Conservation (phyloP, 2,797 vertebrate genomes). For the Cirrhinus mrigala region DNA sequence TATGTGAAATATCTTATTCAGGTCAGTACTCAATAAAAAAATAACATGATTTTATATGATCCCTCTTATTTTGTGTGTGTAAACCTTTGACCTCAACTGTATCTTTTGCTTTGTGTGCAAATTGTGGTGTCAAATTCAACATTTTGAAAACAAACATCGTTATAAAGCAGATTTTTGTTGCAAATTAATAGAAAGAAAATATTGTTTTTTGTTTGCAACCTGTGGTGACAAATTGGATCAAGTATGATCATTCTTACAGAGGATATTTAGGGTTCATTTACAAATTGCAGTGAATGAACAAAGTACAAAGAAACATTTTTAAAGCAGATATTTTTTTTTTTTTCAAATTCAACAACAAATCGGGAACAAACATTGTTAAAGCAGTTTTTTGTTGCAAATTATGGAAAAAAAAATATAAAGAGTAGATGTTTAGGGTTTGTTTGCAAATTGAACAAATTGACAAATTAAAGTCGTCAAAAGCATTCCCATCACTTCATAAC, state of each 20-base stretch:
- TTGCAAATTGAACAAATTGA: neutral
- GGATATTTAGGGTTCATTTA: neutral
- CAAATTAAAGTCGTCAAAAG: too few species aligned
- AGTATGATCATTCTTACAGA: neutral
- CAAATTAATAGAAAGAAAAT: neutral
- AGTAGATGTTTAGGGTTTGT: neutral
- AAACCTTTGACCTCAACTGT: too few species aligned
- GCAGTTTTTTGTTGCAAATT: neutral
- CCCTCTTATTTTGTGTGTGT: too few species aligned
- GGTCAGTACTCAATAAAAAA: too few species aligned
- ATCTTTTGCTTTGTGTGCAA: neutral
- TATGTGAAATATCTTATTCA: too few species aligned
- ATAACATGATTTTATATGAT: too few species aligned
- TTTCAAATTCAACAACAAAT: neutral
- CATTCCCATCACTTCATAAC: too few species aligned
- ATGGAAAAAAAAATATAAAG: too few species aligned
- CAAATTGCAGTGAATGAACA: neutral
- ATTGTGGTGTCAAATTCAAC: neutral
- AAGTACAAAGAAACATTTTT: neutral
- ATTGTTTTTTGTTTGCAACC: neutral
- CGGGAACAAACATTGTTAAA: too few species aligned
- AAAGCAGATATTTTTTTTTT: neutral
- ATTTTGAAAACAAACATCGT: neutral
- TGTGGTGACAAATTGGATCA: neutral
- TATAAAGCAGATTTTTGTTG: neutral